Conservation (phyloP, 2,113 vertebrate genomes). For the Stigmatopora argus region DNA sequence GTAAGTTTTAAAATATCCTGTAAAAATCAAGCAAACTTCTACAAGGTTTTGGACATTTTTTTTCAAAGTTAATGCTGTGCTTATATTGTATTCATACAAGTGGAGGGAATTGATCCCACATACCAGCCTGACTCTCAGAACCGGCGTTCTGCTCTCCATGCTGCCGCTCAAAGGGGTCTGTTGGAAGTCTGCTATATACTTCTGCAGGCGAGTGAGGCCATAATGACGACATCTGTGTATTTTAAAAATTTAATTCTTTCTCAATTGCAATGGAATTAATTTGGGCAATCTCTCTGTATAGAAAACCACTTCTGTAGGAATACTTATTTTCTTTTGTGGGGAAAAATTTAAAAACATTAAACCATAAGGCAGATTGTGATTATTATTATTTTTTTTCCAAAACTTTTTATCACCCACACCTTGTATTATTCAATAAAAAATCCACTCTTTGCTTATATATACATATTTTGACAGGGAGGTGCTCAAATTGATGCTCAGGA, state of each 20-base stretch:
- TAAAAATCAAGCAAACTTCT: not conserved
- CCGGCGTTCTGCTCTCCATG: constrained; percentile 81
- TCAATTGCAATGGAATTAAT: no score
- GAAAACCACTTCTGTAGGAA: no score
- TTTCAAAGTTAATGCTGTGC: not conserved
- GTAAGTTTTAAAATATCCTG: constrained; percentile 66
- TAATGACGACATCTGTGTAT: not conserved
- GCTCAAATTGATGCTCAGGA: constrained; percentile 83
- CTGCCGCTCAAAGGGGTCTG: constrained; percentile 81
- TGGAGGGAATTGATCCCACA: constrained; percentile 85
- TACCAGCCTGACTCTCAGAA: constrained; percentile 85
- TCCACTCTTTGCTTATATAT: not conserved
- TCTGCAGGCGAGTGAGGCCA: constrained; percentile 72
- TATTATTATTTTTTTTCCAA: no score
- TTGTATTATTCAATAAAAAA: no score
- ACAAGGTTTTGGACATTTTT: not conserved
- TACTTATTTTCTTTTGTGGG: no score
- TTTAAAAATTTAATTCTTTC: not conserved
- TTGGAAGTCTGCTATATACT: constrained; percentile 86
- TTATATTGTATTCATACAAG: constrained; percentile 49
- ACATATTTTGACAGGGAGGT: constrained; percentile 71
- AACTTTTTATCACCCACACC: no score
- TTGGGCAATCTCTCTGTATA: no score
- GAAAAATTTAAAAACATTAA: no score
- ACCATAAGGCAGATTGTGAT: no score